Evolutionary conservation across 2,797 vertebrate genomes (phyloP).

Genomic region (Rhinella marina): DNA sequence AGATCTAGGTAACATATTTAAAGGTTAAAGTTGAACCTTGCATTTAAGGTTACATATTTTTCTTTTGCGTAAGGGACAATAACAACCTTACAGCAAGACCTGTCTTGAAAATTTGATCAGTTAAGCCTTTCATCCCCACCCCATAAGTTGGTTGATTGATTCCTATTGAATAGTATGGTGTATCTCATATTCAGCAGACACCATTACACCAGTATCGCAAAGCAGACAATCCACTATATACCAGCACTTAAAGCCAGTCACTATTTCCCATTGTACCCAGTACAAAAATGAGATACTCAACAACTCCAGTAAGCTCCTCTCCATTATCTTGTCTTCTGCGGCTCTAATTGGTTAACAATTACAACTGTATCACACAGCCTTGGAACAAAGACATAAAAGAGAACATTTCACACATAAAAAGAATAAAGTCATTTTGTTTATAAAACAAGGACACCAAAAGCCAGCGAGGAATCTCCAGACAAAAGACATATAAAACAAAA

Average conservation of each 20-base stretch:
- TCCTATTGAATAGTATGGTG: neutral
- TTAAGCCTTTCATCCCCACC: neutral
- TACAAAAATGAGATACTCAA: neutral
- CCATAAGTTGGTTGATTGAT: neutral
- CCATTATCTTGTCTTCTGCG: neutral
- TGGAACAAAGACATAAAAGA: slow-evolving; percentile 31
- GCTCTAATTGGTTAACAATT: slow-evolving; percentile 21
- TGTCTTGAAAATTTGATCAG: neutral
- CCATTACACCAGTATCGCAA: neutral
- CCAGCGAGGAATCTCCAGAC: slow-evolving; percentile 13
- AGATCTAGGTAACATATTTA: neutral
- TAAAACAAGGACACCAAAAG: slow-evolving; percentile 17
- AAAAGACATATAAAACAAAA: slow-evolving; percentile 32
- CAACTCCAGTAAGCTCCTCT: neutral
- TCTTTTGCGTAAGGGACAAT: neutral
- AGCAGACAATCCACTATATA: neutral
- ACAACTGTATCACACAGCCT: slow-evolving; percentile 7
- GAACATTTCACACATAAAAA: slow-evolving; percentile 1
- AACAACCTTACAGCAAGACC: neutral
- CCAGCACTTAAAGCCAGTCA: neutral
- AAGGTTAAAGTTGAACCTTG: neutral
- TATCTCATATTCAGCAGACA: neutral
- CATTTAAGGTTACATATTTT: neutral
- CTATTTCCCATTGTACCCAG: neutral
- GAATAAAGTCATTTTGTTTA: slow-evolving; percentile 28